These are phyloP conservation scores for Perca fluviatilis DNA, from an alignment of 2,113 vertebrate genomes.

Conservation along the genomic window DNA sequence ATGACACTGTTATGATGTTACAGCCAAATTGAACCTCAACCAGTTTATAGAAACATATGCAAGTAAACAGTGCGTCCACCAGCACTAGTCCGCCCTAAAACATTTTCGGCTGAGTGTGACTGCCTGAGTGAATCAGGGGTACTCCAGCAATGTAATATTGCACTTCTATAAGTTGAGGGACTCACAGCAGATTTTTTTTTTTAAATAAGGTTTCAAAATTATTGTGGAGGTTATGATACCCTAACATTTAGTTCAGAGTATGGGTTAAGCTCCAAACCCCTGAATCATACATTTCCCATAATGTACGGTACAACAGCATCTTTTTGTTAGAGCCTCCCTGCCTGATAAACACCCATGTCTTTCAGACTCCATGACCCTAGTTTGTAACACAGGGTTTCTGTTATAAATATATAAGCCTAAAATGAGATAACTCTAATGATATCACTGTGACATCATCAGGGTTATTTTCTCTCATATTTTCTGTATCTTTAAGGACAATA, in stretches of 20 bases:
- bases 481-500: not conserved
- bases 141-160: not conserved
- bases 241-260: not conserved
- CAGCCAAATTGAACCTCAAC: not conserved
- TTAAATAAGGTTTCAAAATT: not conserved
- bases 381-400: not conserved
- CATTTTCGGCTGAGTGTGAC: not conserved
- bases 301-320: not conserved
- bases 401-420: not conserved
- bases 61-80: not conserved
- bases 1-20: not conserved
- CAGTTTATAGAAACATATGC: slow-evolving; percentile 1
- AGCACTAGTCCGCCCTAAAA: not conserved
- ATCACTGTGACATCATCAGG: not conserved
- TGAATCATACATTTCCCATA: not conserved
- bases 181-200: not conserved
- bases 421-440: not conserved
- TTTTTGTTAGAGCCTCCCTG: not conserved
- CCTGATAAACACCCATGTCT: not conserved
- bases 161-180: not conserved
- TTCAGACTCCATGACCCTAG: not conserved
- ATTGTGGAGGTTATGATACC: not conserved
- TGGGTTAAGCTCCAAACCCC: not conserved
- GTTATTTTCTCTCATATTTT: not conserved
- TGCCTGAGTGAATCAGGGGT: not conserved